A percentile compares a stretch with the other conserved stretches of the same genome.
Conservation (phyloP, 2,113 vertebrate species). For the Perca flavescens region DNA sequence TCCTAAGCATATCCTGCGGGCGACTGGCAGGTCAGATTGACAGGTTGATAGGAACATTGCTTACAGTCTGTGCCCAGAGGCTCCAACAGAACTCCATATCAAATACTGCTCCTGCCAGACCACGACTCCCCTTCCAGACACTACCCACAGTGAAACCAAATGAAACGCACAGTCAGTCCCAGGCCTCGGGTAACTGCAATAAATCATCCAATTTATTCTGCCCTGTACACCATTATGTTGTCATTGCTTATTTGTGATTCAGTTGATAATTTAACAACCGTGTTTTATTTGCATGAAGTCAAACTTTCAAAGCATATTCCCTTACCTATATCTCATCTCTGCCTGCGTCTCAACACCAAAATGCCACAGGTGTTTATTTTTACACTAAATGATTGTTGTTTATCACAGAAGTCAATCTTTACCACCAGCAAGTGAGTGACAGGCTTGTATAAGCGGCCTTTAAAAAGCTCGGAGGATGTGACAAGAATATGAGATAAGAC, state of each 20-base stretch:
- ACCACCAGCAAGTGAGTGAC: constrained; percentile 48
- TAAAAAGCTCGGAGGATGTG: constrained; percentile 34
- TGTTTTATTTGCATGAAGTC: background rate
- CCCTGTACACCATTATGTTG: background rate
- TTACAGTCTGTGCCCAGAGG: constrained; percentile 28
- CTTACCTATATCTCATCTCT: background rate
- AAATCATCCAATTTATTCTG: background rate
- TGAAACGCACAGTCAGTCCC: background rate
- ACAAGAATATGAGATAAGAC: constrained; percentile 58
- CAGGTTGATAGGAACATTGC: constrained; percentile 5
- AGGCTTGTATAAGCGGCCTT: constrained; percentile 41
- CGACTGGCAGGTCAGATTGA: constrained; percentile 14
- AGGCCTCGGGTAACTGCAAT: background rate
- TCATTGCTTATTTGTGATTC: background rate
- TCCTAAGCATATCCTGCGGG: constrained; percentile 14
- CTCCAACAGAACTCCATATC: constrained; percentile 24
- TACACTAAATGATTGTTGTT: background rate
- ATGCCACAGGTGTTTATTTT: constrained; percentile 47
- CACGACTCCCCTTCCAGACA: constrained; percentile 4
- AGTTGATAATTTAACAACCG: background rate
- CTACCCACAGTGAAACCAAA: background rate
- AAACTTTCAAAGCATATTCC: background rate
- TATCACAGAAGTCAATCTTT: constrained; percentile 59
- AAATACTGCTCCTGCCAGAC: constrained; percentile 38
- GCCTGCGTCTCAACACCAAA: constrained; percentile 26